phyloP scores from a whole-genome alignment of 2,113 vertebrate species.

The Dicentrarchus labrax region DNA sequence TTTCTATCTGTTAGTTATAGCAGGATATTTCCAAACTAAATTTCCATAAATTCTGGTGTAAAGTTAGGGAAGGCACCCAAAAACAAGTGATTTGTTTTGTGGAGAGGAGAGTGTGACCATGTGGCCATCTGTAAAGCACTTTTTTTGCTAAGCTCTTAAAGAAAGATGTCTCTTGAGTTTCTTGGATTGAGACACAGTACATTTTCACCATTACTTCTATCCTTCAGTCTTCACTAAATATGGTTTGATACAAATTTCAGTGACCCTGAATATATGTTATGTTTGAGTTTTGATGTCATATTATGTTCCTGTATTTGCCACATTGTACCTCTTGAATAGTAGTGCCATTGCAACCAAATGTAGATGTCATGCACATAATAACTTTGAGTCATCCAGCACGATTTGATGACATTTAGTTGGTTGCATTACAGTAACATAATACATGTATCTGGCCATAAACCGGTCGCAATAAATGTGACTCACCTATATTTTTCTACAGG shows the following conservation, averaged over 20 bases:
- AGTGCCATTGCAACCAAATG: background rate
- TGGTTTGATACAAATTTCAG: background rate
- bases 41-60: too few relatives aligned
- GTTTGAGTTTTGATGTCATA: background rate
- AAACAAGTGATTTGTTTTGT: background rate
- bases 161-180: too few relatives aligned
- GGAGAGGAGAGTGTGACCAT: too few relatives aligned
- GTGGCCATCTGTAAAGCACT: too few relatives aligned
- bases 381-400: background rate
- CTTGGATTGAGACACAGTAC: too few relatives aligned
- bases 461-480: background rate
- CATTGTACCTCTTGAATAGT: background rate
- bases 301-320: background rate
- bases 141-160: too few relatives aligned
- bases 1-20: too few relatives aligned
- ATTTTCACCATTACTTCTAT: background rate
- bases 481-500: background rate
- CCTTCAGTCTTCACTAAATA: background rate
- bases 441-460: background rate
- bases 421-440: background rate
- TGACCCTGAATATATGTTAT: background rate
- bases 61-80: background rate
- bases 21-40: too few relatives aligned
- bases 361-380: background rate
- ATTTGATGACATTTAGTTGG: background rate